Conservation (phyloP, 2,888 invertebrate genomes). For the Euzophera pinguis region DNA sequence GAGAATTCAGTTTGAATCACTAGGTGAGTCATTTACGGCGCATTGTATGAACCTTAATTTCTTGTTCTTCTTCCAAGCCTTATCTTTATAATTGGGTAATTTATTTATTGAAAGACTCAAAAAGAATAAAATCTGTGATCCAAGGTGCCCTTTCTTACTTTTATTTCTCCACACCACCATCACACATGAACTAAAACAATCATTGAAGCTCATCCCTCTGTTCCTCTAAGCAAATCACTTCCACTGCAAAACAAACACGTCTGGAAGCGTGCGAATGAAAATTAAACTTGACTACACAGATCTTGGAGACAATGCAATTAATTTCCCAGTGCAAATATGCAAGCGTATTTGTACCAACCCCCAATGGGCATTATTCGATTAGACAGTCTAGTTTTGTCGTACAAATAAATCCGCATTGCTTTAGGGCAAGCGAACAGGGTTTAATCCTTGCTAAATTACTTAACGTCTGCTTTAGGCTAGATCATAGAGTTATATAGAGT, state of each 20-base stretch:
- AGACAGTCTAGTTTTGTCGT: constrained; percentile 33
- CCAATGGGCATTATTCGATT: constrained; percentile 37
- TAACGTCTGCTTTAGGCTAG: constrained; percentile 34
- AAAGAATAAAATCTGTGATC: too few relatives aligned
- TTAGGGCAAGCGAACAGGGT: constrained; percentile 23
- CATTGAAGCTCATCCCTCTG: too few relatives aligned
- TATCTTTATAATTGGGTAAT: too few relatives aligned
- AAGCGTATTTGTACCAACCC: constrained; percentile 24
- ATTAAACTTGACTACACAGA: constrained; percentile 18
- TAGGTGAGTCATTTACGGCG: too few relatives aligned
- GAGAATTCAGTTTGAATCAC: too few relatives aligned
- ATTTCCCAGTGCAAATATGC: constrained; percentile 23
- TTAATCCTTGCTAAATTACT: constrained; percentile 39
- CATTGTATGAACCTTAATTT: too few relatives aligned
- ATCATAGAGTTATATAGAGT: constrained; percentile 27
- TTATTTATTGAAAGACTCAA: too few relatives aligned
- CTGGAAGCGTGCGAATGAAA: constrained; percentile 13
- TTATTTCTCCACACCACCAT: too few relatives aligned
- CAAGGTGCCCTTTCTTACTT: too few relatives aligned
- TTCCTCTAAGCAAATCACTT: not conserved
- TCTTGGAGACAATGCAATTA: constrained; percentile 23
- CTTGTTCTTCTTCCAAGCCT: too few relatives aligned
- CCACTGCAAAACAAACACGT: constrained; percentile 4
- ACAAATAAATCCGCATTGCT: constrained; percentile 41
- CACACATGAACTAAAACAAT: too few relatives aligned